Evolutionary conservation across 2,888 invertebrate genomes (phyloP), one percentile per base, ranked within the genome.

Genomic region (Rhabditophanes sp.): DNA sequence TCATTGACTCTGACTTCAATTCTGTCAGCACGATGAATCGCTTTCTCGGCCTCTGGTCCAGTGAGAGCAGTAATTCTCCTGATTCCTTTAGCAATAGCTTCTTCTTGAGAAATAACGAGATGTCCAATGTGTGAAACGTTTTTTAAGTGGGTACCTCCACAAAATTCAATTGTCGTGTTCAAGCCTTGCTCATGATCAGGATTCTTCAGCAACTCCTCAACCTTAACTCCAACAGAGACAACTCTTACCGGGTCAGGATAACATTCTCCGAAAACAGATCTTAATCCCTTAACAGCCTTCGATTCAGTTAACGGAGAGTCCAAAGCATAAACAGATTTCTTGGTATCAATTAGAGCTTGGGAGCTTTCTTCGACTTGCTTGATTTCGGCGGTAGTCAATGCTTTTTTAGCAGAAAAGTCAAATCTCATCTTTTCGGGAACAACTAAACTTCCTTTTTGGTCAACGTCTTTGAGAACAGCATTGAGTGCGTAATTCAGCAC

Each of bases 1-100:
- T 43, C 40, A 24, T 39, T 25, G 9, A 48, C 39, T 20, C 53
- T 36, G 15, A 52, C 34, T 24, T 56, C 51, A 24, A 53, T 29
- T 8, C 55, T 41, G 20, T 58, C 49, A 11, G 60, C 57, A 18
- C 51, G 39, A 11, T 48, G 46, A 30, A 55, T 49, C 14, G 59
- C 59, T 20, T 50, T 42, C 5, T 52, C 56, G 14, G 57, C 64
- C 33, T 57, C 65, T 4, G 56, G 56, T 1, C 96, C 96, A 20
- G 93, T 96, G 7, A 99, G 69, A 14, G 90, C 93, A 18, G 93
- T 84, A 63, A 99, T 88, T 63, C 96, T 75, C 39, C 96, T 74
- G 31, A 93, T 83, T 35, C 96, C 96, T 70, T 96, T 96, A 27
- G 96, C 87, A 50, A 99, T 96, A 8, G 96, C 93, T 71, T 96